phyloP scores from a whole-genome alignment of 1,140 invertebrate species.

The Uloborus diversus region DNA sequence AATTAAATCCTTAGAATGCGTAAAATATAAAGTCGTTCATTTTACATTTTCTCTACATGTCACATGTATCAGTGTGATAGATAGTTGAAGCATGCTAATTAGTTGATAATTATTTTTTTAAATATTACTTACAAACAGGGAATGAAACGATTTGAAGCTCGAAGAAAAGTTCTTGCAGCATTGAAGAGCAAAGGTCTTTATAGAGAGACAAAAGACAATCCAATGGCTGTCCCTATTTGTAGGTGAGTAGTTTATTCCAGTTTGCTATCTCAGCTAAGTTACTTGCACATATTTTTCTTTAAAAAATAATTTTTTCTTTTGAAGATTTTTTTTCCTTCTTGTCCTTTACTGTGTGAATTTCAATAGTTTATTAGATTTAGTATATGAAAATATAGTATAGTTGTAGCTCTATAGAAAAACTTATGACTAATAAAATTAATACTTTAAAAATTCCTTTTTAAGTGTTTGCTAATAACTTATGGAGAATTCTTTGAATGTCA shows the following conservation, averaged over 20 bases:
- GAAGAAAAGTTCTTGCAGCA: constrained; percentile 81
- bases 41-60: no score
- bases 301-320: not conserved
- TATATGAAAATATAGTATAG: not conserved
- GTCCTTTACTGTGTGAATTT: not conserved
- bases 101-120: not conserved
- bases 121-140: constrained; percentile 37
- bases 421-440: no score
- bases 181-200: constrained; percentile 83
- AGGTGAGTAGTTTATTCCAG: constrained; percentile 5
- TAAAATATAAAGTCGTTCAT: no score
- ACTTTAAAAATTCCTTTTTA: no score
- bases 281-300: not conserved
- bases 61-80: no score
- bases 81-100: no score
- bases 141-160: constrained; percentile 81
- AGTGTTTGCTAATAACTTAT: no score
- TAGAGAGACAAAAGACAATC: constrained; percentile 86
- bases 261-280: not conserved
- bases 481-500: no score
- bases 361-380: constrained; percentile 3
- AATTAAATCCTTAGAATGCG: no score
- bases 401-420: no score
- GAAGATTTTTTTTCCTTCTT: not conserved
- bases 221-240: constrained; percentile 98